phyloP scores from a whole-genome alignment of 2,888 invertebrate genomes.

The Rotaria magnacalcarata region DNA sequence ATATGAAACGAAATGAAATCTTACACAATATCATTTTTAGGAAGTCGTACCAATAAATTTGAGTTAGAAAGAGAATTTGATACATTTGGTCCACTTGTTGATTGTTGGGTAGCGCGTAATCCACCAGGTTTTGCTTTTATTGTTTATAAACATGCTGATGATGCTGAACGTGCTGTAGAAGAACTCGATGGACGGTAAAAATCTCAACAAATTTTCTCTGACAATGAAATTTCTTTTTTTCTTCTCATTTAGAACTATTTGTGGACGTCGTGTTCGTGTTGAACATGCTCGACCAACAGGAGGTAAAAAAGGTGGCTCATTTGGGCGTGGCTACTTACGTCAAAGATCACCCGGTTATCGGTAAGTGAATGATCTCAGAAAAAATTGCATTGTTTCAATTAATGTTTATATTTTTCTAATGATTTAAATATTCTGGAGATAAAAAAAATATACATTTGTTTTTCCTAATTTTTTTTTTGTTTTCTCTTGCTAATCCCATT shows the following conservation, averaged over 20 bases:
- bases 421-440: too few relatives aligned
- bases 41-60: conserved; percentile 52
- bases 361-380: not conserved
- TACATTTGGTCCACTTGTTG: conserved; percentile 52
- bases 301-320: conserved; percentile 1
- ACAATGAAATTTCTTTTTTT: not conserved
- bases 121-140: conserved; percentile 56
- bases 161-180: conserved; percentile 54
- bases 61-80: conserved; percentile 55
- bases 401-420: too few relatives aligned
- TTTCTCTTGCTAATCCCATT: conserved; percentile 13
- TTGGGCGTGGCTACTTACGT: not conserved
- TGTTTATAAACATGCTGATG: conserved; percentile 54
- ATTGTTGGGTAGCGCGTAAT: conserved; percentile 56
- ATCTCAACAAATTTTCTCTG: not conserved
- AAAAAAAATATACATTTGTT: not conserved
- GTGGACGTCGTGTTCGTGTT: conserved; percentile 53
- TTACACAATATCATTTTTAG: conserved; percentile 41
- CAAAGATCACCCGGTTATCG: not conserved
- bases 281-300: conserved; percentile 51
- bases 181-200: conserved; percentile 54
- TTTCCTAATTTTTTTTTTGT: not conserved
- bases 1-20: too few relatives aligned
- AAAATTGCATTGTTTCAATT: too few relatives aligned
- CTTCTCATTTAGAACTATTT: conserved; percentile 50